A percentile compares a stretch with the other conserved stretches of the same genome.
Conservation (phyloP, 2,797 vertebrate genomes). For the Octomys mimax region DNA sequence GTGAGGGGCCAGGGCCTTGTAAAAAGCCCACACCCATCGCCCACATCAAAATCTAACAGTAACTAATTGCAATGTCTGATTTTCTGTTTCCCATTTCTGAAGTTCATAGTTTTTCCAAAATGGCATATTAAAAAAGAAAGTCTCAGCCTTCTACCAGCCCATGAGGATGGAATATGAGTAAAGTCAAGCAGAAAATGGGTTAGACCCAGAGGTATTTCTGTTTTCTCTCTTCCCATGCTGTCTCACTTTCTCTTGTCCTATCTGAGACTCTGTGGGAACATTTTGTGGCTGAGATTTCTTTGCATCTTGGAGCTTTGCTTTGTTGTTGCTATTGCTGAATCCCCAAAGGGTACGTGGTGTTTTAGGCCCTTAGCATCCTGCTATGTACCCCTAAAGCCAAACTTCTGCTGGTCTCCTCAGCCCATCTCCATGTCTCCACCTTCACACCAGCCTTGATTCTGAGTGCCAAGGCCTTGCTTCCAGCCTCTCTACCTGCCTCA, state of each 20-base stretch:
- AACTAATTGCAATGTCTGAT: constrained; percentile 32
- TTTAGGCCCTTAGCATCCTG: neutral
- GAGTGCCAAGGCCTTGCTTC: neutral
- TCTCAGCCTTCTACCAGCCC: neutral
- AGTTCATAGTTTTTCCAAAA: neutral
- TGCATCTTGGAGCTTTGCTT: neutral
- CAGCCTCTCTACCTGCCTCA: neutral
- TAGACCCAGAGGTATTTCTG: neutral
- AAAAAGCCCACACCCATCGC: neutral
- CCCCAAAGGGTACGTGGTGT: neutral
- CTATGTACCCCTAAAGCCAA: neutral
- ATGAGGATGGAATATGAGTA: neutral
- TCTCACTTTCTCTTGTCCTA: no score
- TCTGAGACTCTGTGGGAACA: neutral
- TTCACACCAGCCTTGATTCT: neutral
- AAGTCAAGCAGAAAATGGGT: neutral
- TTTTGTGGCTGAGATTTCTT: neutral
- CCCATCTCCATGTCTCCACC: neutral
- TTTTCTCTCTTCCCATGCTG: neutral
- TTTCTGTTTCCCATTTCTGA: neutral
- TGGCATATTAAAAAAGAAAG: constrained; percentile 1
- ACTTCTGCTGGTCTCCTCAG: no score
- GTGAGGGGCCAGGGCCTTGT: neutral
- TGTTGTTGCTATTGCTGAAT: neutral
- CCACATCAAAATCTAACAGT: constrained; percentile 52